Evolutionary conservation across 2,113 vertebrate genomes (phyloP).

Genomic region (Monopterus albus): DNA sequence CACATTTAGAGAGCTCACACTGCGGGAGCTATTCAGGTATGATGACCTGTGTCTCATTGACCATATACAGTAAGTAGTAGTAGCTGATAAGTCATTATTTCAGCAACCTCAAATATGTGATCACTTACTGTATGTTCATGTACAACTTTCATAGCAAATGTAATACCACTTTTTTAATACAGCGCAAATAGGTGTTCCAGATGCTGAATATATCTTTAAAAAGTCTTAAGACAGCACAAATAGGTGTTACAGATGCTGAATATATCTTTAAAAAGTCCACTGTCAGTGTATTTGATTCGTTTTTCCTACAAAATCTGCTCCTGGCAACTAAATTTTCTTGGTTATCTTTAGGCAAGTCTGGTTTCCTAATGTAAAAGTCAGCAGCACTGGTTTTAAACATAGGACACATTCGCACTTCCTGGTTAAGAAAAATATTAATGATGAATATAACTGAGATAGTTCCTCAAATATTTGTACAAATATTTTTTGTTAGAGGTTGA

Average conservation of each 20-base stretch:
- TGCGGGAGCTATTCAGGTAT: background rate
- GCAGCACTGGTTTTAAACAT: background rate
- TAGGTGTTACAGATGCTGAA: too few species aligned
- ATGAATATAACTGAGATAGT: background rate
- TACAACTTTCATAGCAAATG: too few species aligned
- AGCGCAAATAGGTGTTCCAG: too few species aligned
- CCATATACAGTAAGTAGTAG: too few species aligned
- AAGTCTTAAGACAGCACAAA: too few species aligned
- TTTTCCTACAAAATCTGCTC: background rate
- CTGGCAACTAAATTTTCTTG: background rate
- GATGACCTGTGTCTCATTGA: background rate
- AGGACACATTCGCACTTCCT: background rate
- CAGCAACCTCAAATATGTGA: too few species aligned
- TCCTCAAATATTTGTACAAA: background rate
- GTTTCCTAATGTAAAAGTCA: background rate
- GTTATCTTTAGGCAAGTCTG: background rate
- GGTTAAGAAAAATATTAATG: background rate
- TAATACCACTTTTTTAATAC: too few species aligned
- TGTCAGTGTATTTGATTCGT: too few species aligned
- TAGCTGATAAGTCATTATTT: too few species aligned
- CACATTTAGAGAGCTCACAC: background rate
- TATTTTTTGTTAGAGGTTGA: background rate
- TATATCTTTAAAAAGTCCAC: too few species aligned
- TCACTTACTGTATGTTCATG: too few species aligned
- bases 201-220: too few species aligned